Conservation (phyloP, 2,797 vertebrate genomes). For the Xenops minutus region DNA sequence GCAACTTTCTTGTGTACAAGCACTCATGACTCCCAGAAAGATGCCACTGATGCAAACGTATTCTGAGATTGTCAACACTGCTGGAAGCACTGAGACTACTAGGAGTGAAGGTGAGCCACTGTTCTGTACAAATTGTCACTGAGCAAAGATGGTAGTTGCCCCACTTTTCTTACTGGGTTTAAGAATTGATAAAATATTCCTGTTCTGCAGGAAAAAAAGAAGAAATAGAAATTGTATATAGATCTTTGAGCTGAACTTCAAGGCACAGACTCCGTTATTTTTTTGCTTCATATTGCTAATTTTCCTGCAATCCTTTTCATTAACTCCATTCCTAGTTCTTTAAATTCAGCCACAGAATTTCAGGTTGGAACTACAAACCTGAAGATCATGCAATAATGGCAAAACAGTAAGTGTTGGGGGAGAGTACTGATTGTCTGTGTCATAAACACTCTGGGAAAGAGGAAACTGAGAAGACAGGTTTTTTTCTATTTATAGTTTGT, state of each 20-base stretch:
- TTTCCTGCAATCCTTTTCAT: background rate
- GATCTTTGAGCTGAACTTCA: background rate
- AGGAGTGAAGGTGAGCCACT: no score
- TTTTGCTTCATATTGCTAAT: background rate
- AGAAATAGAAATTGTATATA: background rate
- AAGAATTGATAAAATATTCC: background rate
- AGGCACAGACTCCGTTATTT: background rate
- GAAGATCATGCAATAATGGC: rapidly evolving
- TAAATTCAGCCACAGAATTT: background rate
- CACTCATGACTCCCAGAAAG: background rate
- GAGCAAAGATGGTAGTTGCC: background rate
- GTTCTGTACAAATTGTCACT: no score
- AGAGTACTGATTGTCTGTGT: background rate
- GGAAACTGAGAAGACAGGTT: background rate
- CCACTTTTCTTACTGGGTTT: background rate
- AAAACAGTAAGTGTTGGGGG: background rate
- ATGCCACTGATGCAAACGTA: background rate
- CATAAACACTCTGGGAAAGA: background rate
- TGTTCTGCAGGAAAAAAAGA: background rate
- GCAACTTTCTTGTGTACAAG: background rate
- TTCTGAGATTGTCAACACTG: background rate
- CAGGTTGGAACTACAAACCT: background rate
- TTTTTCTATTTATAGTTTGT: background rate
- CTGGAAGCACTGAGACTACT: background rate
- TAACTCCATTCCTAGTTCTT: background rate